phyloP scores from a whole-genome alignment of 1,140 invertebrate genomes.

The Parasteatoda tepidariorum region DNA sequence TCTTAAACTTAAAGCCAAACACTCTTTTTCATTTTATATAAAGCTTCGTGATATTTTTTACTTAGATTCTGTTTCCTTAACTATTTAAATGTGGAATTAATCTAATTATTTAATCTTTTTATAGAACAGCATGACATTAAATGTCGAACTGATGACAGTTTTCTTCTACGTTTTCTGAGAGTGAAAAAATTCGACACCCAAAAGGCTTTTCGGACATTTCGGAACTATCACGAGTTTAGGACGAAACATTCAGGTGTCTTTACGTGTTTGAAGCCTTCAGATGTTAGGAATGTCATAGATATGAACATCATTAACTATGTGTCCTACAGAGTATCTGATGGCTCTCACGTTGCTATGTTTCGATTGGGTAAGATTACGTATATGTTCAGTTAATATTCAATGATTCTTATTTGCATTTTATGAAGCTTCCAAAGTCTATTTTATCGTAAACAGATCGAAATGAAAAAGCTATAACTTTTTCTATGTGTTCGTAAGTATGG shows the following conservation, averaged over 20 bases:
- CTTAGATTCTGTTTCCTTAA: too few species aligned
- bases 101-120: too few species aligned
- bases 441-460: too few species aligned
- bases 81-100: too few species aligned
- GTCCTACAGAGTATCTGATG: neutral
- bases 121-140: slow-evolving; percentile 17
- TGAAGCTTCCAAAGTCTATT: too few species aligned
- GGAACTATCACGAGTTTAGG: slow-evolving; percentile 82
- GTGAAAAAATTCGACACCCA: slow-evolving; percentile 83
- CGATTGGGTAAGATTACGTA: slow-evolving; percentile 41
- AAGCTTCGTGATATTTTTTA: too few species aligned
- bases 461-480: too few species aligned
- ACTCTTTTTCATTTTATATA: too few species aligned
- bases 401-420: too few species aligned
- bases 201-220: slow-evolving; percentile 80
- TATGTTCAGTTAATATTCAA: too few species aligned
- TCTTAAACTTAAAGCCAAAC: too few species aligned
- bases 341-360: slow-evolving; percentile 18
- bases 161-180: slow-evolving; percentile 82
- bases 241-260: slow-evolving; percentile 73
- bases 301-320: slow-evolving; percentile 9
- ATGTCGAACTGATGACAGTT: slow-evolving; percentile 76
- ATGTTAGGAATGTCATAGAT: slow-evolving; percentile 21
- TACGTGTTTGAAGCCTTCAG: neutral
- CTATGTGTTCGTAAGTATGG: too few species aligned